Evolutionary conservation across 2,113 vertebrate species (phyloP).

Genomic region (Eurypyga helias): DNA sequence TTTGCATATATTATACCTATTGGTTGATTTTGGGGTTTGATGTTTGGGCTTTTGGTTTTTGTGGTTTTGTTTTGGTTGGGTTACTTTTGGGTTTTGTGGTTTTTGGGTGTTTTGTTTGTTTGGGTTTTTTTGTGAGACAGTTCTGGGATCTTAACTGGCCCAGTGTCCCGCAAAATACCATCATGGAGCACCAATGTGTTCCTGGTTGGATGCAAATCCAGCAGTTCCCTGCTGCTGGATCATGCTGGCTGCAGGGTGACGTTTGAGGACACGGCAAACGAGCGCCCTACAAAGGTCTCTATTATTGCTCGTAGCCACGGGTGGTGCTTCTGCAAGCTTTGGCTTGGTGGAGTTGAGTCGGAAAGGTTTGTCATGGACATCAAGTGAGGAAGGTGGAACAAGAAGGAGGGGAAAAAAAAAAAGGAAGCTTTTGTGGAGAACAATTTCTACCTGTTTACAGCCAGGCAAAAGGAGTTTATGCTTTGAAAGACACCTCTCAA

Average conservation of each 20-base stretch:
- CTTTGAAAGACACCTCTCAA: background rate
- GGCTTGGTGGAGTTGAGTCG: background rate
- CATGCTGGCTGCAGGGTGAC: background rate
- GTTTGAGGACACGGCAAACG: background rate
- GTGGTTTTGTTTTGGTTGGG: background rate
- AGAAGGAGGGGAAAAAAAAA: background rate
- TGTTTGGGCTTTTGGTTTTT: background rate
- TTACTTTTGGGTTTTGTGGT: too few relatives aligned
- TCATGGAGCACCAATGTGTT: fast-evolving
- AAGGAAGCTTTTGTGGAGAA: fast-evolving
- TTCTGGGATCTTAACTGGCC: background rate
- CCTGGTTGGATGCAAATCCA: background rate
- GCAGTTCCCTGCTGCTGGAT: background rate
- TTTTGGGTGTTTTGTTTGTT: background rate
- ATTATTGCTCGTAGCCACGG: background rate
- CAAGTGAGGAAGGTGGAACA: background rate
- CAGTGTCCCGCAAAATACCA: background rate
- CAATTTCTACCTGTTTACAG: background rate
- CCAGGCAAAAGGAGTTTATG: background rate
- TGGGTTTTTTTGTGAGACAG: background rate
- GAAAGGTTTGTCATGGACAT: background rate
- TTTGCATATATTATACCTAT: background rate
- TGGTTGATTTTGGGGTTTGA: too few relatives aligned
- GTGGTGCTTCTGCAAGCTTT: background rate
- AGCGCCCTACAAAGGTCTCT: background rate